phyloP scores from a whole-genome alignment of 2,113 vertebrate species.

The Sceloporus tristichus region DNA sequence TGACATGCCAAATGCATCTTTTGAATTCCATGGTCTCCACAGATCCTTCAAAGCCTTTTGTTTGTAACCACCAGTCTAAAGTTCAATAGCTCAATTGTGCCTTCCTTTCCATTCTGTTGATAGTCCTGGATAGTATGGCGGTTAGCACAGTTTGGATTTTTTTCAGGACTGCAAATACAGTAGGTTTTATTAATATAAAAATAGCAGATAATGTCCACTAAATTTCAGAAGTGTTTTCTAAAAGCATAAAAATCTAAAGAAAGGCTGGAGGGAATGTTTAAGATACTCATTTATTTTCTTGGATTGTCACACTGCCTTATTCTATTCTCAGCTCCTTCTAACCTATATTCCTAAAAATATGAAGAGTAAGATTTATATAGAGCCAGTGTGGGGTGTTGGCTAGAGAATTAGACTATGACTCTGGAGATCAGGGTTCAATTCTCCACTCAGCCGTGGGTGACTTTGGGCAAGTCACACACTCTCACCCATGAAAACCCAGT shows the following conservation, averaged over 20 bases:
- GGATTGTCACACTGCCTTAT: background rate
- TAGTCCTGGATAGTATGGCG: slow-evolving; percentile 24
- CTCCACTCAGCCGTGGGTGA: no score
- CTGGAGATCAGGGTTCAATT: no score
- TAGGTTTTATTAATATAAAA: slow-evolving; percentile 33
- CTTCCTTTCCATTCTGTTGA: slow-evolving; percentile 30
- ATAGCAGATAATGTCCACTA: background rate
- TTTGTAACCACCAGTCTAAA: slow-evolving; percentile 11
- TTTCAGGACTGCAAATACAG: slow-evolving; percentile 32
- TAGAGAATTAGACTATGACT: no score
- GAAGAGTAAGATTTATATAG: background rate
- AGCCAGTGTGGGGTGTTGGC: no score
- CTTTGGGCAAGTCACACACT: no score
- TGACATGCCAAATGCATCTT: slow-evolving; percentile 58
- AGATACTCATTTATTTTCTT: background rate
- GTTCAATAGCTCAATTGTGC: slow-evolving; percentile 44
- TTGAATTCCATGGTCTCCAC: slow-evolving; percentile 50
- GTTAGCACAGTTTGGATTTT: background rate
- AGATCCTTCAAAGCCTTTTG: slow-evolving; percentile 35
- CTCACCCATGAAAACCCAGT: no score
- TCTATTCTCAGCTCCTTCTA: background rate
- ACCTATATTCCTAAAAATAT: background rate
- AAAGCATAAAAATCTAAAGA: background rate
- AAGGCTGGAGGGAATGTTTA: background rate
- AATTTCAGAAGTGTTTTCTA: background rate